phyloP scores from a whole-genome alignment of 2,797 vertebrate genomes.

The Poecilia gillii region DNA sequence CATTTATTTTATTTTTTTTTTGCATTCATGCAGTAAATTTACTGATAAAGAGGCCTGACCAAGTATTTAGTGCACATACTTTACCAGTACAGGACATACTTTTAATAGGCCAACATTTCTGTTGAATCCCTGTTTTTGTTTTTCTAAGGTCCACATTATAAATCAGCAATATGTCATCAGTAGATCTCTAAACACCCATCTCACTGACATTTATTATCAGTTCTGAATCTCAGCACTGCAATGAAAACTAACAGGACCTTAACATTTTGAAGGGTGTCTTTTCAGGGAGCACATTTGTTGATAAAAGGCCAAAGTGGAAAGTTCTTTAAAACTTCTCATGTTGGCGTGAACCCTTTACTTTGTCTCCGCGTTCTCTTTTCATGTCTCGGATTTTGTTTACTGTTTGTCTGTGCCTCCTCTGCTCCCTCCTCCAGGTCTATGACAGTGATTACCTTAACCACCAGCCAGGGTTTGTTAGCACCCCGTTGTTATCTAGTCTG shows the following conservation, averaged over 20 bases:
- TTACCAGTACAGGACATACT: background rate
- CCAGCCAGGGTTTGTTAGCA: slow-evolving; percentile 64
- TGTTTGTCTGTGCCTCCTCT: slow-evolving; percentile 26
- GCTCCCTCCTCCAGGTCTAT: slow-evolving; percentile 50
- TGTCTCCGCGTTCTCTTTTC: slow-evolving; percentile 3
- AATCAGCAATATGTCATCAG: background rate
- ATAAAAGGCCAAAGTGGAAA: background rate
- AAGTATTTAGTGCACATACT: background rate
- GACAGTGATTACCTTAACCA: slow-evolving; percentile 68
- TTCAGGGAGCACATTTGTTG: background rate
- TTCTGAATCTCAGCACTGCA: background rate
- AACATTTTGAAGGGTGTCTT: background rate
- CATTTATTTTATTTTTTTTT: too few species aligned
- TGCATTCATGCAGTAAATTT: background rate
- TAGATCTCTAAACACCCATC: background rate
- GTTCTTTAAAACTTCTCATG: slow-evolving; percentile 3
- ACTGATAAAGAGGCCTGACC: background rate
- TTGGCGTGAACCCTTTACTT: slow-evolving; percentile 14
- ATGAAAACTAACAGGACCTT: background rate
- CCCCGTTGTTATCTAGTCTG: slow-evolving; percentile 65
- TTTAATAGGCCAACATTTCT: background rate
- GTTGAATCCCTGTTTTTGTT: background rate
- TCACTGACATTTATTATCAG: slow-evolving; percentile 2
- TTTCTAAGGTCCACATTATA: background rate
- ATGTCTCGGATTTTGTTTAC: slow-evolving; percentile 28